phyloP scores from a whole-genome alignment of 2,888 invertebrate species.

The Tricholauxania praeusta region DNA sequence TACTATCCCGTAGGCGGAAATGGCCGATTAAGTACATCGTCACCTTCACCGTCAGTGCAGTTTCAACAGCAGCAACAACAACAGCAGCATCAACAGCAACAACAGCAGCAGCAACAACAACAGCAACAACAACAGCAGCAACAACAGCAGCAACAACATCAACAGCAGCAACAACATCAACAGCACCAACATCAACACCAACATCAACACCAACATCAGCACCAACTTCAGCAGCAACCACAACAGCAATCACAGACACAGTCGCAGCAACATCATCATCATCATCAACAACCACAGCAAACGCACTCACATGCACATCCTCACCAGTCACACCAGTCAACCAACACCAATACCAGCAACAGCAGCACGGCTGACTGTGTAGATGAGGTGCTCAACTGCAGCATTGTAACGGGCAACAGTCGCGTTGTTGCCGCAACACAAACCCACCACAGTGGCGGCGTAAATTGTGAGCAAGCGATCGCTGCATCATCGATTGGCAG shows the following conservation, averaged over 20 bases:
- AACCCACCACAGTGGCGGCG: constrained; percentile 54
- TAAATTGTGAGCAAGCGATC: constrained; percentile 50
- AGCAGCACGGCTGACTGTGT: constrained; percentile 49
- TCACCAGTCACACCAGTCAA: constrained; percentile 5
- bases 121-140: constrained; percentile 48
- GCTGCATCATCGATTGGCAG: constrained; percentile 51
- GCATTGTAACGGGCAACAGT: constrained; percentile 53
- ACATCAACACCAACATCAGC: constrained; percentile 51
- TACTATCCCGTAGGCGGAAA: constrained; percentile 57
- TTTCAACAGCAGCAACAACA: constrained; percentile 48
- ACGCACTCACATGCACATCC: constrained; percentile 32
- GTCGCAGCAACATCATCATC: constrained; percentile 35
- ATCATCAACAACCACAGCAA: constrained; percentile 46
- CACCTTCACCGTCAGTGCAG: constrained; percentile 51
- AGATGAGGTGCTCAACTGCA: constrained; percentile 58
- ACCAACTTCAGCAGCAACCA: constrained; percentile 43
- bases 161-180: constrained; percentile 53
- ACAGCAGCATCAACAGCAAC: constrained; percentile 46
- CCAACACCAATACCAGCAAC: neutral
- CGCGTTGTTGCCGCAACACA: constrained; percentile 62
- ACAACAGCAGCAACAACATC: constrained; percentile 47
- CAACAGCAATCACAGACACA: constrained; percentile 43
- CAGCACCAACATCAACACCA: constrained; percentile 50
- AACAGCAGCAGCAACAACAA: constrained; percentile 46
- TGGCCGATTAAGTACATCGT: constrained; percentile 50